Base-by-base conservation (phyloP, 2,113 vertebrate genomes). In the Ammodytes marinus region DNA sequence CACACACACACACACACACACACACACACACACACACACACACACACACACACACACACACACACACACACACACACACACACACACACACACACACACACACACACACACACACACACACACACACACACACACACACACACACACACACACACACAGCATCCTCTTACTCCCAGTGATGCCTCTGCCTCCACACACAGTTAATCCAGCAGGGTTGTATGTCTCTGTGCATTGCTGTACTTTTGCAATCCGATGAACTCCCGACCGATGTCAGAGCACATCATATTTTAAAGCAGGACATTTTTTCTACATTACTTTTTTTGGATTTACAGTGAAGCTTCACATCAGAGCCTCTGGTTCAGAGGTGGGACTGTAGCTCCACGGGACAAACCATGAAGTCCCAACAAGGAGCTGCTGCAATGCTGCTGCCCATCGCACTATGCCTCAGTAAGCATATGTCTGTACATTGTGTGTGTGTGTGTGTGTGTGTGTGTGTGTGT, bases 161-260 rank as follows among this genome's bases (percentile, higher is more conserved):
- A 88, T 78, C 79, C 86, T 85, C 84, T 82, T 82, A 85, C 82
- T 84, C 75, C 79, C 77, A 59, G 70, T 40, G 55, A 82, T 85
- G 60, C 86, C 77, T 77, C 63, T 35, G 68, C 42, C 74, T 27
- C 58, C 74, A 75, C 55, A 70, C 82, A 63, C 82, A 84, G 74
- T 79, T 94, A 94, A 94, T 94, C 93, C 90, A 89, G 86, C 47
- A 43, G 58, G 78, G 53, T 77, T 84, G 79, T 84, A 77, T 83
- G 85, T 58, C 52, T 80, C 71, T 64, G 60, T 75, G 83, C 73
- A 69, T 85, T 90, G 74, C 81, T 69, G 66, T 77, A 86, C 68
- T 91, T 86, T 86, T 77, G 61, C 69, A 82, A 85, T 91, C 83
- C 86, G 86, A 78, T 80, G 83, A 89, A 83, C 84, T 88, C 81